Conservation (phyloP, 2,113 vertebrate genomes). For the Silurus asotus region DNA sequence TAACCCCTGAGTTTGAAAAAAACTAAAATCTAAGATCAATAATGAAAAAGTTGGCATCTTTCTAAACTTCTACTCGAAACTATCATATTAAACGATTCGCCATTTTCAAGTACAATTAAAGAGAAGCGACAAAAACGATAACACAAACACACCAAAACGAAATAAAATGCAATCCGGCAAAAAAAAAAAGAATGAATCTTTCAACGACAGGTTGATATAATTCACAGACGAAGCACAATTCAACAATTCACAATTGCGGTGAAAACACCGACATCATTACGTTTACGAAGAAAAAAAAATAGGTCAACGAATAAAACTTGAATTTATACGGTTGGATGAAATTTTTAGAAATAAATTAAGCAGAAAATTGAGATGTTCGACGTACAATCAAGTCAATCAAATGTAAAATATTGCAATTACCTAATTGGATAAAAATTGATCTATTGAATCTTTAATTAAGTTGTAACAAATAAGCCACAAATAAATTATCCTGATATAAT, state of each 20-base stretch:
- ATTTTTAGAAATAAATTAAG: not conserved
- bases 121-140: slow-evolving; percentile 52
- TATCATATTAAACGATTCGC: slow-evolving; percentile 58
- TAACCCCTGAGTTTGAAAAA: slow-evolving; percentile 75
- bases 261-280: slow-evolving; percentile 60
- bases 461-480: not conserved
- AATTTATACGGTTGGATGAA: slow-evolving; percentile 59
- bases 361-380: not conserved
- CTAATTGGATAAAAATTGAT: not conserved
- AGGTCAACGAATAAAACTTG: slow-evolving; percentile 43
- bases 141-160: slow-evolving; percentile 39
- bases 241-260: slow-evolving; percentile 64
- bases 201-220: not conserved
- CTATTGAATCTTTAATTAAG: not conserved
- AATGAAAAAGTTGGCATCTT: slow-evolving; percentile 68
- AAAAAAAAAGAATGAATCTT: slow-evolving; percentile 1
- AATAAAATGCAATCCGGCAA: slow-evolving; percentile 60
- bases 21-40: slow-evolving; percentile 57
- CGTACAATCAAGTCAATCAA: not conserved
- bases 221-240: not conserved
- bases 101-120: slow-evolving; percentile 68
- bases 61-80: slow-evolving; percentile 58
- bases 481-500: not conserved
- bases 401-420: too few species aligned
- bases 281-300: slow-evolving; percentile 62